Percentiles rank a stretch among this genome's conserved stretches.
phyloP scores from a whole-genome alignment of 2,888 invertebrate species.

The Acanthococcus lagerstroemiae region DNA sequence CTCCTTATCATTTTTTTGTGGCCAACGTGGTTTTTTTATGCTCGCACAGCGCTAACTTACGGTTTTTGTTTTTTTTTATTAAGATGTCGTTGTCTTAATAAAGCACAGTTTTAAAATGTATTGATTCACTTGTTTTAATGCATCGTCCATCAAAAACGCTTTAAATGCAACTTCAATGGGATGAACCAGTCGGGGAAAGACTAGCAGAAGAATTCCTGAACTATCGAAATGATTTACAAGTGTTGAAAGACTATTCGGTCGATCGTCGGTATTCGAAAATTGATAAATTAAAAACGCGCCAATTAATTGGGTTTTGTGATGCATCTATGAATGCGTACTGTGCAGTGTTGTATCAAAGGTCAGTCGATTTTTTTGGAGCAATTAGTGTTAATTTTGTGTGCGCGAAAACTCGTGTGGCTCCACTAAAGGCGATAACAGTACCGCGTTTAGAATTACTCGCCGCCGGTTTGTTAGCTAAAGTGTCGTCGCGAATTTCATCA shows the following conservation, averaged over 20 bases:
- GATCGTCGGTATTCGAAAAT: constrained; percentile 5
- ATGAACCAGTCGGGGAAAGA: constrained; percentile 33
- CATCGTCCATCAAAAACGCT: too few relatives aligned
- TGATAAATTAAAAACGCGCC: neutral
- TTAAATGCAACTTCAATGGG: too few relatives aligned
- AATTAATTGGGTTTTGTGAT: constrained; percentile 12
- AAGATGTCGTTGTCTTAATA: too few relatives aligned
- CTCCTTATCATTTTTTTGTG: too few relatives aligned
- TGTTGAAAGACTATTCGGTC: neutral
- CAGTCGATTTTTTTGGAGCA: neutral
- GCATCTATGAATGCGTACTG: neutral
- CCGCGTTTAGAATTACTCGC: neutral
- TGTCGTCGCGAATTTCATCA: neutral
- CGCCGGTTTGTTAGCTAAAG: neutral
- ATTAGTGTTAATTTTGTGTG: neutral
- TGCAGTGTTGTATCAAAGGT: neutral
- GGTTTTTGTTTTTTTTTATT: too few relatives aligned
- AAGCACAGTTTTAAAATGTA: too few relatives aligned
- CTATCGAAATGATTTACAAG: constrained; percentile 1
- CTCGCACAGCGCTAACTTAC: too few relatives aligned
- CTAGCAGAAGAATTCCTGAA: neutral
- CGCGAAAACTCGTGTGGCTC: constrained; percentile 2
- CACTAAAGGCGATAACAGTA: neutral
- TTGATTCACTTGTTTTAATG: too few relatives aligned
- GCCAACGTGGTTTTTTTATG: too few relatives aligned